Conservation (phyloP, 35 echinoderm and acorn worm genomes). For the Stichopus chloronotus region DNA sequence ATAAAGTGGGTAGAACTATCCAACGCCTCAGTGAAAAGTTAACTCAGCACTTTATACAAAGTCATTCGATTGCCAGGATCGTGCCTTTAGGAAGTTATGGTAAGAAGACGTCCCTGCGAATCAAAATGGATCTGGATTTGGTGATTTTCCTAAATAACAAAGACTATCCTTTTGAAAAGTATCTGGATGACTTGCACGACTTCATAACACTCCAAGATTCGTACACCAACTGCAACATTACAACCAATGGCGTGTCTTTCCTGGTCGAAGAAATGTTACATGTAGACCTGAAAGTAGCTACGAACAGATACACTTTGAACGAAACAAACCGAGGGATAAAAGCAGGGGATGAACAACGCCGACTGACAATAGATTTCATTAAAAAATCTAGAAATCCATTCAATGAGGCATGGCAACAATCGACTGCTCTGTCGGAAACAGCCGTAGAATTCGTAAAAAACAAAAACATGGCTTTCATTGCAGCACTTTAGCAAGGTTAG, state of each 20-base stretch:
- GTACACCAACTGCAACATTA: not conserved
- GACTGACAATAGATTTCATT: not conserved
- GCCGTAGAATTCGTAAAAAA: conserved; percentile 53
- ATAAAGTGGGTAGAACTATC: not conserved
- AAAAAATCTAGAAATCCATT: not conserved
- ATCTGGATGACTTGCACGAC: not conserved
- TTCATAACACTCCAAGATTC: not conserved
- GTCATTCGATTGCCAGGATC: not conserved
- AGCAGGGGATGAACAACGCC: not conserved
- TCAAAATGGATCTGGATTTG: conserved; percentile 36
- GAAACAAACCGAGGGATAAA: not conserved
- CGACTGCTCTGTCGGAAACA: conserved; percentile 39
- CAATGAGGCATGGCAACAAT: not conserved
- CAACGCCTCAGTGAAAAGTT: not conserved
- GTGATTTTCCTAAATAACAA: conserved; percentile 30
- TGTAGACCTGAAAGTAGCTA: conserved; percentile 13
- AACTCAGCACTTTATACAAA: not conserved
- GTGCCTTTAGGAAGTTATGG: not conserved
- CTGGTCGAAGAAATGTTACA: not conserved
- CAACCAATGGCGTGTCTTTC: not conserved
- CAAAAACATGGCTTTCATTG: conserved; percentile 8
- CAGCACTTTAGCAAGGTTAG: conserved; percentile 5
- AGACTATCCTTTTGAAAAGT: conserved; percentile 1
- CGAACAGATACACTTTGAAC: not conserved
- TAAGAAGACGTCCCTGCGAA: conserved; percentile 36